Evolutionary conservation across 2,797 vertebrate species (phyloP).

Genomic region (Mus caroli): DNA sequence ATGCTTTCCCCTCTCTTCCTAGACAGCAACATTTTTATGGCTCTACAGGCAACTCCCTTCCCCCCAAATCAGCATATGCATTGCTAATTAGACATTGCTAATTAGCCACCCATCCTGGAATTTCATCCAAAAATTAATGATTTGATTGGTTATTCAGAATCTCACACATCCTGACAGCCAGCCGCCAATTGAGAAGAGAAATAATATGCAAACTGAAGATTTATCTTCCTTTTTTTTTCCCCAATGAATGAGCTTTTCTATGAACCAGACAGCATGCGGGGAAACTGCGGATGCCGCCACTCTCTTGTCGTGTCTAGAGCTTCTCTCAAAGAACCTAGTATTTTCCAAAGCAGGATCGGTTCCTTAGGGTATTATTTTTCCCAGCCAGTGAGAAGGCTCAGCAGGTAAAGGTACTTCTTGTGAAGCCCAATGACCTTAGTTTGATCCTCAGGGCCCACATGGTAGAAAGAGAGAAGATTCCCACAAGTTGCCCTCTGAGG

Average conservation of each 20-base stretch:
- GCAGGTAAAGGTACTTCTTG: background rate
- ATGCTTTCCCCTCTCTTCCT: slow-evolving; percentile 42
- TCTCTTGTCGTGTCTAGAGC: slow-evolving; percentile 42
- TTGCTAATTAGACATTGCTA: slow-evolving; percentile 63
- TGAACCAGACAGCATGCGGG: slow-evolving; percentile 65
- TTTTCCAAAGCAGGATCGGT: slow-evolving; percentile 33
- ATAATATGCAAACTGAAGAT: slow-evolving; percentile 62
- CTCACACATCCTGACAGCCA: slow-evolving; percentile 69
- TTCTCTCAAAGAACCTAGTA: slow-evolving; percentile 32
- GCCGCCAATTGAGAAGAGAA: slow-evolving; percentile 62
- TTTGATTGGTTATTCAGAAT: slow-evolving; percentile 78
- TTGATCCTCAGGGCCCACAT: background rate
- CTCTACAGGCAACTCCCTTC: background rate
- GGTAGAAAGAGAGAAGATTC: background rate
- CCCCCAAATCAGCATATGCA: slow-evolving; percentile 39
- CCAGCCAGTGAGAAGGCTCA: background rate
- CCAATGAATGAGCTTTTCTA: slow-evolving; percentile 65
- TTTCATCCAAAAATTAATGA: slow-evolving; percentile 79
- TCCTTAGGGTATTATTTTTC: slow-evolving; percentile 46
- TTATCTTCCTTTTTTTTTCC: slow-evolving; percentile 56
- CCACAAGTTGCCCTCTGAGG: background rate
- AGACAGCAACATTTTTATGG: slow-evolving; percentile 67
- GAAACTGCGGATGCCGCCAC: slow-evolving; percentile 24
- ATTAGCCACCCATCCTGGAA: slow-evolving; percentile 59
- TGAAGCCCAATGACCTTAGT: background rate